These are phyloP conservation scores for Eucera pruinosa DNA, from an alignment of 2,888 invertebrate species.

Conservation along the genomic window DNA sequence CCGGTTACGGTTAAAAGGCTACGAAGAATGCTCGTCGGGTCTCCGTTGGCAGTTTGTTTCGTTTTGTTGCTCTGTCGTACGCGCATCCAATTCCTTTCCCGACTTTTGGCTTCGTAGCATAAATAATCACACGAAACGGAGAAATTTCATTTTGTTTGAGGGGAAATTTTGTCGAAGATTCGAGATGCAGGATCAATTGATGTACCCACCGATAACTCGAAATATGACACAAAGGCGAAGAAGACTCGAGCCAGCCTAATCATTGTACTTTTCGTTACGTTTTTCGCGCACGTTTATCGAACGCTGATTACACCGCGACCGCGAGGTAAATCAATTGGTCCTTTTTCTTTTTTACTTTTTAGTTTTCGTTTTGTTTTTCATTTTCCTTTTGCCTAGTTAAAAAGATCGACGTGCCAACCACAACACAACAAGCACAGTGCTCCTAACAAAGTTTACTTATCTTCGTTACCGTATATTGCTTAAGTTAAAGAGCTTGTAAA, in stretches of 20 bases:
- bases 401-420: constrained; percentile 73
- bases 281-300: constrained; percentile 62
- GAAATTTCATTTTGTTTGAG: constrained; percentile 45
- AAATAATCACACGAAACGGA: constrained; percentile 68
- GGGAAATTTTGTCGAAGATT: constrained; percentile 55
- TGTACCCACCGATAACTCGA: constrained; percentile 49
- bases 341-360: constrained; percentile 39
- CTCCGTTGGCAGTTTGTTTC: constrained; percentile 58
- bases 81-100: constrained; percentile 45
- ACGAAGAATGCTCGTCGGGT: constrained; percentile 49
- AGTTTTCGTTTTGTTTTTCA: too few species aligned
- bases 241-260: constrained; percentile 50
- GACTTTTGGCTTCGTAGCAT: constrained; percentile 55
- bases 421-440: constrained; percentile 76
- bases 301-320: constrained; percentile 38
- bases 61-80: constrained; percentile 25
- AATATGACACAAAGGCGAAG: constrained; percentile 42
- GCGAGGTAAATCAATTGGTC: constrained; percentile 71
- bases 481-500: constrained; percentile 78
- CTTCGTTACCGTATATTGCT: constrained; percentile 70
- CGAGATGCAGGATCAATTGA: constrained; percentile 67
- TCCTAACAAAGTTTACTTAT: constrained; percentile 73
- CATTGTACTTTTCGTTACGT: constrained; percentile 49
- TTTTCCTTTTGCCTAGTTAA: constrained; percentile 58
- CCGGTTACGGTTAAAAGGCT: too few species aligned